Evolutionary conservation across 2,797 vertebrate genomes (phyloP).

Genomic region (Bovichtus diacanthus): DNA sequence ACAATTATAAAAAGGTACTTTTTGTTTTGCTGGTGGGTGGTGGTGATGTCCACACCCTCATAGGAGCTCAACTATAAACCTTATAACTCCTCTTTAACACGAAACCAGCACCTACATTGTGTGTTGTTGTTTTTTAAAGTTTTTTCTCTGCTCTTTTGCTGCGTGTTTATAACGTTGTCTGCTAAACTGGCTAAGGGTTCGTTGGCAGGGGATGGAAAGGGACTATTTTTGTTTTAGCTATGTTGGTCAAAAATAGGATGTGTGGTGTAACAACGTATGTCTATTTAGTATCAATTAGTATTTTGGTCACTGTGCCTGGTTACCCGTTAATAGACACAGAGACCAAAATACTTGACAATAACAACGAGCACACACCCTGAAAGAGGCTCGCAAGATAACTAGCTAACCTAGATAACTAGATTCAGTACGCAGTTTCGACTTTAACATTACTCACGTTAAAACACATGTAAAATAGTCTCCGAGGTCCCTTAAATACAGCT

Average conservation of each 20-base stretch:
- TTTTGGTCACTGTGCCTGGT: too few species aligned
- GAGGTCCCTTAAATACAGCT: background rate
- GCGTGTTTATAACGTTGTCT: background rate
- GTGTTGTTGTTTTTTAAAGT: too few species aligned
- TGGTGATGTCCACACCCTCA: conserved; percentile 1
- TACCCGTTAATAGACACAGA: background rate
- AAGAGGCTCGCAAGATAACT: background rate
- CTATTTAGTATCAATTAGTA: too few species aligned
- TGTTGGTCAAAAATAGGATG: background rate
- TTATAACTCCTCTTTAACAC: background rate
- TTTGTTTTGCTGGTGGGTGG: conserved; percentile 1
- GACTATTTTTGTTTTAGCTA: background rate
- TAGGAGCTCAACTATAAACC: conserved; percentile 1
- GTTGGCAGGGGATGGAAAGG: background rate
- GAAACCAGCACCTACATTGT: background rate
- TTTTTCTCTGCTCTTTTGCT: background rate
- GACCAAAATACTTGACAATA: background rate
- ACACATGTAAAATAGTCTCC: background rate
- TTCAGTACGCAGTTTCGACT: background rate
- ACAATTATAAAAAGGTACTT: conserved; percentile 12
- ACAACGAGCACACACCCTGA: background rate
- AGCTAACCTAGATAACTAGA: background rate
- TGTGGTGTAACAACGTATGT: background rate
- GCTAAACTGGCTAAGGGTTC: background rate
- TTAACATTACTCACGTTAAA: background rate